phyloP scores from a whole-genome alignment of 2,797 vertebrate genomes.

The Centropyge bicolor region DNA sequence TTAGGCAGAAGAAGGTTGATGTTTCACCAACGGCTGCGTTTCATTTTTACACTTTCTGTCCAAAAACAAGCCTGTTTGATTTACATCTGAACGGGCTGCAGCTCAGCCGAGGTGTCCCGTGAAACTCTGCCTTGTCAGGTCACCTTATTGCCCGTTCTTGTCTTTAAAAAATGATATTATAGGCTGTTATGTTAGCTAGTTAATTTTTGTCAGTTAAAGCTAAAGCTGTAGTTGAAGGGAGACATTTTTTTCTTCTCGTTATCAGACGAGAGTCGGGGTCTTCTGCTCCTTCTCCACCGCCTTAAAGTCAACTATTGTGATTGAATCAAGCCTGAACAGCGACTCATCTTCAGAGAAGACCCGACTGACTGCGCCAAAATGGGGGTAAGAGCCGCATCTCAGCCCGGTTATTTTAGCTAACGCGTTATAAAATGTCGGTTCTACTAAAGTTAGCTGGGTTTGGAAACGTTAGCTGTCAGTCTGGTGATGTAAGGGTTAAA shows the following conservation, averaged over 20 bases:
- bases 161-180: constrained; percentile 19
- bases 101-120: constrained; percentile 37
- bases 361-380: constrained; percentile 78
- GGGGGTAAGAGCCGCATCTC: constrained; percentile 81
- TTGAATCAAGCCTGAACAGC: constrained; percentile 42
- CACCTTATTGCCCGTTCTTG: constrained; percentile 12
- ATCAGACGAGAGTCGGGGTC: not conserved
- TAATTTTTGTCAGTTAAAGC: constrained; percentile 23
- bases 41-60: constrained; percentile 29
- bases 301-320: constrained; percentile 54
- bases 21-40: constrained; percentile 20
- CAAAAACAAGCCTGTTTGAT: constrained; percentile 17
- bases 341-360: constrained; percentile 65
- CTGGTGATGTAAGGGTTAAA: constrained; percentile 41
- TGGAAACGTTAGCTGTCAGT: not conserved
- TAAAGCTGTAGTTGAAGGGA: constrained; percentile 37
- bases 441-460: not conserved
- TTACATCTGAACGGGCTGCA: constrained; percentile 23
- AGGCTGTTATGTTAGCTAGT: constrained; percentile 19
- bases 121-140: constrained; percentile 41
- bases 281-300: not conserved
- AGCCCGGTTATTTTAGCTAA: not conserved
- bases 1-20: constrained; percentile 47
- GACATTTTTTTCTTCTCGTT: constrained; percentile 32
- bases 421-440: not conserved